Base-by-base conservation (phyloP, 2,888 invertebrate genomes). In the Antitype chi region DNA sequence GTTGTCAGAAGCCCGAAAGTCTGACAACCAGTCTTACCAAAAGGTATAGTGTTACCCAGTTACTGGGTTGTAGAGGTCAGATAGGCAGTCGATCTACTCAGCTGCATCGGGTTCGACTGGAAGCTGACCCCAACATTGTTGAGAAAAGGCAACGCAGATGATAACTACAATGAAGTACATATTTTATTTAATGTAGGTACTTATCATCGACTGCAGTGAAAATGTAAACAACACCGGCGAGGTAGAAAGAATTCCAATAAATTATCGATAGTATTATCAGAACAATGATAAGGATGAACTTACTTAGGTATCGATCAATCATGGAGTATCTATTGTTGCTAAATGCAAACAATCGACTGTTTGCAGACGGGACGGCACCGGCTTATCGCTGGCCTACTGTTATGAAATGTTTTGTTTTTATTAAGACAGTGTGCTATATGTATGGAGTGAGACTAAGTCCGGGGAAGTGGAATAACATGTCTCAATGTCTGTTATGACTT, bases 351-450 rank as follows among this genome's bases (percentile, higher is more conserved):
- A 88, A 67, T 82, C 76, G 74, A 53, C 49, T 87, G 86, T 86
- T 85, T 79, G 86, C 79, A 91, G 91, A 91, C 91, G 67, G 55
- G 49, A 64, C 78, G 91, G 90, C 90, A 88, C 88, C 66, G n/a
- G 64, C 60, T 83, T 87, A 86, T 87, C 87, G 68, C 64, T 52
- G 72, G 62, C 59, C 79, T 82, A 60, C 82, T 82, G 79, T 82
- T 76, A 53, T 76, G 79, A 69, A 83, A 83, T 81, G 82, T 77
- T 85, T 82, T 85, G 80, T 86, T 84, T 85, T 80, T 73, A 70
- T 59, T 55, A 47, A n/a, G n/a, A n/a, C n/a, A 38, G 15, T 38
- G 52, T 55, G 38, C 62, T 60, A 15, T 73, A 38, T 38, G 43
- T 59, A 8, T 43, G 53, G 23, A 62, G 52, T 57, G 23, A 64